Conservation (phyloP, 2,888 invertebrate species). For the Thalpophila matura region DNA sequence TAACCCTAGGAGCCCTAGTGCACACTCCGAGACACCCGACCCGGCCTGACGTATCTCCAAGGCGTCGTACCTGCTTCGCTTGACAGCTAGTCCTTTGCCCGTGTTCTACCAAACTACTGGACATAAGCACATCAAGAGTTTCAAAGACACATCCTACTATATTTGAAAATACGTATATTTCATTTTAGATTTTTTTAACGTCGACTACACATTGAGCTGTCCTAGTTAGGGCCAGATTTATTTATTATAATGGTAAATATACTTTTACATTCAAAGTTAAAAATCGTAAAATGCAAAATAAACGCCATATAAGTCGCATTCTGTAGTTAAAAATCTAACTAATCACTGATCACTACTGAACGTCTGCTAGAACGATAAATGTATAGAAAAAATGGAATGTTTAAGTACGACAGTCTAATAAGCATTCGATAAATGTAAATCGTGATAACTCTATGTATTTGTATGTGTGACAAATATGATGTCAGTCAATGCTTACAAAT, state of each 20-base stretch:
- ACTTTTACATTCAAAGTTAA: conserved; percentile 71
- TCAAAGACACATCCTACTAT: conserved; percentile 88
- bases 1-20: conserved; percentile 87
- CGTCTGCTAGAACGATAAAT: conserved; percentile 78
- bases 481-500: conserved; percentile 85
- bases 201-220: conserved; percentile 88
- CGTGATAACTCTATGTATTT: conserved; percentile 71
- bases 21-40: conserved; percentile 73
- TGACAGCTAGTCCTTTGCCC: conserved; percentile 64
- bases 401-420: conserved; percentile 89
- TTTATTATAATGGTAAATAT: conserved; percentile 73
- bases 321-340: conserved; percentile 80
- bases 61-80: conserved; percentile 54
- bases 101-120: conserved; percentile 84
- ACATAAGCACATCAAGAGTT: conserved; percentile 89
- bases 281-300: conserved; percentile 81
- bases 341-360: conserved; percentile 78
- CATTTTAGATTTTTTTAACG: conserved; percentile 75
- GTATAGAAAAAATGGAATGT: conserved; percentile 88
- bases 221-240: conserved; percentile 84
- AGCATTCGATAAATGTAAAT: conserved; percentile 77
- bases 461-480: conserved; percentile 81
- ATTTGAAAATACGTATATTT: conserved; percentile 83
- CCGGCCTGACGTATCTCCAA: conserved; percentile 58
- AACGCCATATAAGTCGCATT: conserved; percentile 74